phyloP scores from a whole-genome alignment of 92 coral and sea anemone species.

The Porites rus region DNA sequence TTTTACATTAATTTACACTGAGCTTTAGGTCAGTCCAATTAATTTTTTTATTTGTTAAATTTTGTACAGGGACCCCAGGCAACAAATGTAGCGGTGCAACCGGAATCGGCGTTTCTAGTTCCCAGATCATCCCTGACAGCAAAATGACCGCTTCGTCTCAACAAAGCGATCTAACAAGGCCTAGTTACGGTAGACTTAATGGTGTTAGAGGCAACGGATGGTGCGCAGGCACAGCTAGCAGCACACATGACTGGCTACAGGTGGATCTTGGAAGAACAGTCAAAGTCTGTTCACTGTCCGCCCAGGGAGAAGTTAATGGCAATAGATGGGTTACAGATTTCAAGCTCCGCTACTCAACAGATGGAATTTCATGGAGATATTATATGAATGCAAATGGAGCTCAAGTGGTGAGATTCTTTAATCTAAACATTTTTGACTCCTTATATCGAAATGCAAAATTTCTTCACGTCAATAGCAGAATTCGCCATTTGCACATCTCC shows the following conservation, averaged over 20 bases:
- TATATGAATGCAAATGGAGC: conserved; percentile 17
- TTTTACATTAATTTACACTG: not conserved
- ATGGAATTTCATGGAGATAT: not conserved
- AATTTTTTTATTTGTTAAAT: too few relatives aligned
- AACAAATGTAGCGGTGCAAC: not conserved
- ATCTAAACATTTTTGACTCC: too few relatives aligned
- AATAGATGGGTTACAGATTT: conserved; percentile 2
- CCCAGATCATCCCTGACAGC: not conserved
- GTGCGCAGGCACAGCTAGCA: not conserved
- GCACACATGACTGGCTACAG: conserved; percentile 15
- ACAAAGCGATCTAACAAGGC: not conserved
- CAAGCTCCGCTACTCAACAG: not conserved
- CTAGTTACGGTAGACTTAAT: conserved; percentile 18
- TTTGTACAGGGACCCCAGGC: not conserved
- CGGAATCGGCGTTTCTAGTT: conserved; percentile 9
- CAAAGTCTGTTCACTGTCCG: not conserved
- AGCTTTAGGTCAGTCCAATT: too few relatives aligned
- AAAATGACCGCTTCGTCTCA: conserved; percentile 16
- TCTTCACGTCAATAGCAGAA: too few relatives aligned
- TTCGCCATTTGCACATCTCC: too few relatives aligned
- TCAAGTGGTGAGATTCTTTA: not conserved
- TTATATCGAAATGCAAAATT: too few relatives aligned
- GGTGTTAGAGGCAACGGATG: not conserved
- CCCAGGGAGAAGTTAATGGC: not conserved
- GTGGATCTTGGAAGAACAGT: conserved; percentile 5